phyloP scores from a whole-genome alignment of 2,113 vertebrate species.

The Phalacrocorax aristotelis region DNA sequence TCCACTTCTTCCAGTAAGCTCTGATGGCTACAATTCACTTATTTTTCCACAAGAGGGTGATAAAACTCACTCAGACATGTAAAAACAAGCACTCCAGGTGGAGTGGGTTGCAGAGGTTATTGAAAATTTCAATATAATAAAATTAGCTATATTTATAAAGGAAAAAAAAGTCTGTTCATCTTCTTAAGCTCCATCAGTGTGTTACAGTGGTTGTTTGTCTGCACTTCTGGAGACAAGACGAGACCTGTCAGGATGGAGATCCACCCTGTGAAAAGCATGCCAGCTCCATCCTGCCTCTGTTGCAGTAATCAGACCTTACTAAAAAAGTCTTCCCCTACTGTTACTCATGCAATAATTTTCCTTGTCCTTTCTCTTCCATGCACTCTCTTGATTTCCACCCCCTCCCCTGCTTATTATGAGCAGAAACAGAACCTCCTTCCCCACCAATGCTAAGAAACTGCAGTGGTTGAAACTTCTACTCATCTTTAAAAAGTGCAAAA shows the following conservation, averaged over 20 bases:
- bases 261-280: background rate
- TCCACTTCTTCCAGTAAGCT: background rate
- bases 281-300: background rate
- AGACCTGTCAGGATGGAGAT: constrained; percentile 5
- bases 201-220: background rate
- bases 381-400: background rate
- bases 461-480: background rate
- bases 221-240: background rate
- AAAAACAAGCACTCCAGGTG: background rate
- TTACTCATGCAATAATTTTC: background rate
- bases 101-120: background rate
- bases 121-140: background rate
- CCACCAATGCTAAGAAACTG: background rate
- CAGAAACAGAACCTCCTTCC: background rate
- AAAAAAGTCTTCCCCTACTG: background rate
- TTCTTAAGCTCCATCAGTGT: background rate
- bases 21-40: background rate
- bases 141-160: background rate
- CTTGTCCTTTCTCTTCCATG: background rate
- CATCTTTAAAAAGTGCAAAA: background rate
- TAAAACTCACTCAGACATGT: background rate
- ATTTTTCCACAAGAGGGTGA: constrained; percentile 59
- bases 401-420: background rate
- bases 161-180: background rate
- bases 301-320: background rate